Percentiles rank a stretch among this genome's conserved stretches.
These are phyloP conservation scores for Cettia cetti DNA, from an alignment of 2,113 vertebrate genomes.

Conservation along the genomic window DNA sequence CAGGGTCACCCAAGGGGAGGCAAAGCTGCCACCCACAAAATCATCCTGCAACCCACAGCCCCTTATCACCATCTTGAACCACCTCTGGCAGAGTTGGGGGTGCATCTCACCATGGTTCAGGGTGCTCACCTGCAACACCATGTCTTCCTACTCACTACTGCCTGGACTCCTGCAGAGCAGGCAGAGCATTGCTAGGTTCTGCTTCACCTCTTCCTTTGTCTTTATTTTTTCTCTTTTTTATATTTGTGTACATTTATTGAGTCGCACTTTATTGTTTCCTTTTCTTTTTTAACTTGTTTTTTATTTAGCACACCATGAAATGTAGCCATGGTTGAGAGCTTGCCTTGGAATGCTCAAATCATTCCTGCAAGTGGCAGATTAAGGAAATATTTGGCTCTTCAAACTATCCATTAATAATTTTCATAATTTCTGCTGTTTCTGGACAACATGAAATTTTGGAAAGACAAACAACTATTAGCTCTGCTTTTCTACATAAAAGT, in stretches of 20 bases:
- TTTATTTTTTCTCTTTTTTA: background rate
- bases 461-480: background rate
- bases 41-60: accelerated
- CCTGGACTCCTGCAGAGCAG: too few relatives aligned
- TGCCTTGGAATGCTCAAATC: background rate
- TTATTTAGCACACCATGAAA: background rate
- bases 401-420: background rate
- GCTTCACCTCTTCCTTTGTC: background rate
- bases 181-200: background rate
- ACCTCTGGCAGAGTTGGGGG: accelerated
- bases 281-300: background rate
- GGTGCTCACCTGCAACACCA: background rate
- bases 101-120: accelerated
- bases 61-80: accelerated
- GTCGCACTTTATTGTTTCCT: accelerated
- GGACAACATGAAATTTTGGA: background rate
- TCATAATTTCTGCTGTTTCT: background rate
- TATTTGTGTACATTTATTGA: background rate
- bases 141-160: background rate
- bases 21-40: accelerated
- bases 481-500: background rate
- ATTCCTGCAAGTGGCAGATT: background rate
- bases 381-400: background rate
- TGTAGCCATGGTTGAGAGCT: too few relatives aligned
- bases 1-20: accelerated